These are phyloP conservation scores for Sus scrofa DNA, from an alignment of 2,113 vertebrate species.

Conservation along the genomic window DNA sequence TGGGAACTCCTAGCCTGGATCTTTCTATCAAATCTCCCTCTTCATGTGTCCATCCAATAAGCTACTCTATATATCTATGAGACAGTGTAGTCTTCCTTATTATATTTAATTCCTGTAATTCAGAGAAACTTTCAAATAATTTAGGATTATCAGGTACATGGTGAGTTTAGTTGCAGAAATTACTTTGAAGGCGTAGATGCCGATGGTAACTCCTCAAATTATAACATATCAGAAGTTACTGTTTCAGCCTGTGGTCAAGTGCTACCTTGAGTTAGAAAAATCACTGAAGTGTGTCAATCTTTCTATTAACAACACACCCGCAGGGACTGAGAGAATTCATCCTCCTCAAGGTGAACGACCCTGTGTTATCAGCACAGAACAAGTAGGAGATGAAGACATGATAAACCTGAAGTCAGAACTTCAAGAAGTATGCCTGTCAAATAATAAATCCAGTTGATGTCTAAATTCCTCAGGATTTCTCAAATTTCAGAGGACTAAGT, in stretches of 20 bases:
- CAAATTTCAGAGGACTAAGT: not conserved
- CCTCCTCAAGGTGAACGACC: not conserved
- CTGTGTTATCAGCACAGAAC: constrained; percentile 34
- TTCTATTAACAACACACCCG: not conserved
- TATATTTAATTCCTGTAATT: not conserved
- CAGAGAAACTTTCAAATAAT: not conserved
- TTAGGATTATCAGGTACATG: not conserved
- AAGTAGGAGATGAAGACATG: not conserved
- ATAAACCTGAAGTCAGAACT: constrained; percentile 53
- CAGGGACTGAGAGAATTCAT: not conserved
- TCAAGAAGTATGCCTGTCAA: not conserved
- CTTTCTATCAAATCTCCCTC: not conserved
- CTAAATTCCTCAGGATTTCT: constrained; percentile 28
- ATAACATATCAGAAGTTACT: not conserved
- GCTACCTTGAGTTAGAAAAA: not conserved
- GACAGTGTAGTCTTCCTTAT: not conserved
- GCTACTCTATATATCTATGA: fast-evolving
- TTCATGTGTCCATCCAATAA: not conserved
- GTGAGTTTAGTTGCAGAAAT: not conserved
- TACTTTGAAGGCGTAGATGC: not conserved
- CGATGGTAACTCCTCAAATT: not conserved
- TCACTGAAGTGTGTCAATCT: not conserved
- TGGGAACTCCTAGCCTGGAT: not conserved
- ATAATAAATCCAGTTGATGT: constrained; percentile 30
- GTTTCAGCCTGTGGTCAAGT: not conserved